phyloP scores from a whole-genome alignment of 2,888 invertebrate genomes.

The Oscheius sp. region DNA sequence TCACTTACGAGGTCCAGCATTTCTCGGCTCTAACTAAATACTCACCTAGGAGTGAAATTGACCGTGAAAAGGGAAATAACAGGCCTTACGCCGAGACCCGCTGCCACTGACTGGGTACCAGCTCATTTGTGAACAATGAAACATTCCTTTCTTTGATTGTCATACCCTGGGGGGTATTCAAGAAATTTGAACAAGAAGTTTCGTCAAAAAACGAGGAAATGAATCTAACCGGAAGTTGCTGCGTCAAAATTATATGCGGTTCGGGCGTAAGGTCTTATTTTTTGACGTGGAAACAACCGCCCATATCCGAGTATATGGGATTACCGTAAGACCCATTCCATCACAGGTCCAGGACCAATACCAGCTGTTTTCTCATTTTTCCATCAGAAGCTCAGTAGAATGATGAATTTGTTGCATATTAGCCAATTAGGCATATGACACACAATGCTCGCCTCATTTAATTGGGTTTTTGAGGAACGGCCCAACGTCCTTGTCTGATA shows the following conservation, averaged over 20 bases:
- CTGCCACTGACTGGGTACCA: neutral
- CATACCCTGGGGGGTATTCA: neutral
- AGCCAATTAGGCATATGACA: neutral
- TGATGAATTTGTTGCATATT: neutral
- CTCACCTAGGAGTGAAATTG: constrained; percentile 22
- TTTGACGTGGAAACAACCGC: too few relatives aligned
- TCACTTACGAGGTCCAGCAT: neutral
- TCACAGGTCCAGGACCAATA: too few relatives aligned
- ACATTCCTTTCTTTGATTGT: neutral
- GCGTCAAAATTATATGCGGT: too few relatives aligned
- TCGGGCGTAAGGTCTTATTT: too few relatives aligned
- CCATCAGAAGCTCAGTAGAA: too few relatives aligned
- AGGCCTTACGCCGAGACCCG: neutral
- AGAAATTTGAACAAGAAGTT: too few relatives aligned
- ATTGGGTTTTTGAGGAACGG: neutral
- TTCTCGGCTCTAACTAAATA: constrained; percentile 6
- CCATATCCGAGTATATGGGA: too few relatives aligned
- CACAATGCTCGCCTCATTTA: neutral
- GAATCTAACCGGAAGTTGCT: too few relatives aligned
- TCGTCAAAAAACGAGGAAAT: too few relatives aligned
- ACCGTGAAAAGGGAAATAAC: constrained; percentile 22
- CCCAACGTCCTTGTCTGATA: neutral
- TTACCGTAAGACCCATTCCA: too few relatives aligned
- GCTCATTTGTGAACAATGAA: neutral
- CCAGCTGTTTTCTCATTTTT: too few relatives aligned